Base-by-base conservation (phyloP, 2,113 vertebrate genomes). In the Polypterus senegalus region DNA sequence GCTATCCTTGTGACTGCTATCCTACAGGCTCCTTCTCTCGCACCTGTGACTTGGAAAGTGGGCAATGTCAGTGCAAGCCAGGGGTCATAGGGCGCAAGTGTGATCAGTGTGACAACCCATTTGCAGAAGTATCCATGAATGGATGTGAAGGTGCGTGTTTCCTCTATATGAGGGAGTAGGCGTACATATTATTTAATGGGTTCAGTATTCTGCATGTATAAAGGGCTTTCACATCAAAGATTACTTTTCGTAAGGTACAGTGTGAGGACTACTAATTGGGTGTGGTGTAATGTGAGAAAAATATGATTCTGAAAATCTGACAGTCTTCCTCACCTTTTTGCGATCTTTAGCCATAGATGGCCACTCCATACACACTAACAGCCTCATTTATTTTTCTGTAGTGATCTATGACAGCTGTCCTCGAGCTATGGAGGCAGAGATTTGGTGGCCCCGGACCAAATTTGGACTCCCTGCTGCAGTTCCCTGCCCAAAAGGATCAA, bases 361-460 rank as follows among this genome's bases (percentile, higher is more conserved):
- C 27, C 27, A 27, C 27, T 27, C 27, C 27, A 27, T 27, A 27
- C 27, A 27, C 27, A 27, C 27, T 27, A 27, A 27, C 27, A 27
- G 27, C 27, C 27, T 27, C 27, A 27, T 27, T 51, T 68, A n/a
- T 61, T 65, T 48, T 44, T 58, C 51, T 3, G 0, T 84, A 98
- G 93, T 98, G 66, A 97, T 97, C 76, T 98, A 98, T 0, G 91
- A 98, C 85, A 97, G 94, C 74, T 98, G 95, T 70, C 95, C 94
- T 9, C 84, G 91, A 64, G 90, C 91, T 52, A 94, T 90, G 0
- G 88, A 96, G 70, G 89, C 89, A 45, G 84, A 77, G 62, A 96
- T 98, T 69, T 97, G 94, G 94, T 98, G 95, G 95, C 93, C 92
- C 51, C 88, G 93, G 62, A 98, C 95, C 3, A 93, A 89, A 67